Evolutionary conservation across 2,113 vertebrate genomes (phyloP).

Genomic region (Charina bottae): DNA sequence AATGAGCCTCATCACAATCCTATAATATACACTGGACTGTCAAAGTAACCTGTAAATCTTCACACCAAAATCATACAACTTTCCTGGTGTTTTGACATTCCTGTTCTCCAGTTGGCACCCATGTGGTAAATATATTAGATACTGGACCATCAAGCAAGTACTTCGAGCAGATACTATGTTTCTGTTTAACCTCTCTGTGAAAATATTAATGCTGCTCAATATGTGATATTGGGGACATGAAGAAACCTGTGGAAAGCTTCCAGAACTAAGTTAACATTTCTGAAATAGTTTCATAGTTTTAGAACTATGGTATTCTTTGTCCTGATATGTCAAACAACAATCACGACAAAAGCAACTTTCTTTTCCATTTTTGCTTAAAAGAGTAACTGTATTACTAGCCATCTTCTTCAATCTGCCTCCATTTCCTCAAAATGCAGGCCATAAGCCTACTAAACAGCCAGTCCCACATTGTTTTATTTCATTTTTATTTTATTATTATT

Average conservation of each 20-base stretch:
- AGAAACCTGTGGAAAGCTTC: not conserved
- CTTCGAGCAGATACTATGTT: not conserved
- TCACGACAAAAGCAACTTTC: not conserved
- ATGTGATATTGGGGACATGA: not conserved
- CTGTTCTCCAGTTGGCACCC: not conserved
- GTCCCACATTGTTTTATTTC: not conserved
- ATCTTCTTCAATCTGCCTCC: not conserved
- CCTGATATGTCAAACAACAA: not conserved
- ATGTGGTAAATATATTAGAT: not conserved
- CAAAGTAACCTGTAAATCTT: not conserved
- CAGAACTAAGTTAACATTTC: not conserved
- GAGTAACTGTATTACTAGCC: not conserved
- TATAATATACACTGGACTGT: not conserved
- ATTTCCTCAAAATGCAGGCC: not conserved
- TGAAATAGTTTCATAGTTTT: not conserved
- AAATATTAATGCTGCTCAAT: not conserved
- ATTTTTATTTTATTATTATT: conserved; percentile 7
- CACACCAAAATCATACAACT: not conserved
- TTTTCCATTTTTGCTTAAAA: not conserved
- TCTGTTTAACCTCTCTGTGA: not conserved
- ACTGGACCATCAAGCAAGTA: not conserved
- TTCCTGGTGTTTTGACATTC: not conserved
- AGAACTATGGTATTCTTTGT: conserved; percentile 18
- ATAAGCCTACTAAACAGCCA: not conserved
- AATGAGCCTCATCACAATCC: not conserved